phyloP scores from a whole-genome alignment of 2,113 vertebrate genomes.

The Chloropsis cyanopogon region DNA sequence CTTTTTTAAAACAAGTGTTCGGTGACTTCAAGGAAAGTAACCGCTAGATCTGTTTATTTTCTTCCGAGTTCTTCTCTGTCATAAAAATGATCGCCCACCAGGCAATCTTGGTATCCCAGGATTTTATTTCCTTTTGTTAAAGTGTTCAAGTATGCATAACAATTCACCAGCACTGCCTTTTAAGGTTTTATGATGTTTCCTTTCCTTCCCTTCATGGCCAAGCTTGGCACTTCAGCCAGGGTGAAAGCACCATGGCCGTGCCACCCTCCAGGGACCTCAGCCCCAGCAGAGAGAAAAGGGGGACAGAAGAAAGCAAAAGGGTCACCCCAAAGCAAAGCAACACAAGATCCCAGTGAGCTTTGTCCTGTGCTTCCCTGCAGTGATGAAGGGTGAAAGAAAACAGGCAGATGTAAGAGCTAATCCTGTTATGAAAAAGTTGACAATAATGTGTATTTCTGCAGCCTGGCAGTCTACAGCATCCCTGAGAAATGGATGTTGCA shows the following conservation, averaged over 20 bases:
- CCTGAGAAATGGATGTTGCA: neutral
- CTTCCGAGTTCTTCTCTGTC: neutral
- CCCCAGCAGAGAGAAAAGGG: neutral
- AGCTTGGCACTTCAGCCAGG: neutral
- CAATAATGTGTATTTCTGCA: neutral
- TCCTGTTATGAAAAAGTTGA: neutral
- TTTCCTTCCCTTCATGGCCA: neutral
- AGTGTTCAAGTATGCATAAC: neutral
- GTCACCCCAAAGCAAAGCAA: neutral
- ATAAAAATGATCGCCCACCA: neutral
- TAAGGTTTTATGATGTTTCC: neutral
- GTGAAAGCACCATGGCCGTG: rapidly evolving
- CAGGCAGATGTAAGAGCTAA: neutral
- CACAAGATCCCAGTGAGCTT: neutral
- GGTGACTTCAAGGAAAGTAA: neutral
- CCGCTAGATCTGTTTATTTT: neutral
- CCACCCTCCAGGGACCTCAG: neutral
- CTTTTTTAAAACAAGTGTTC: neutral
- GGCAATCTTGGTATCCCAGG: neutral
- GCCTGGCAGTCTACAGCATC: neutral
- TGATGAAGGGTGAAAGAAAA: neutral
- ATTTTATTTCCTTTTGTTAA: neutral
- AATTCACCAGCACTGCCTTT: neutral
- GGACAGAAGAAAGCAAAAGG: neutral
- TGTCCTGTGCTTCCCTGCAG: neutral